Percentiles rank a stretch among this genome's conserved stretches.
Conservation (phyloP, 2,888 invertebrate species). For the Seladonia tumulorum region DNA sequence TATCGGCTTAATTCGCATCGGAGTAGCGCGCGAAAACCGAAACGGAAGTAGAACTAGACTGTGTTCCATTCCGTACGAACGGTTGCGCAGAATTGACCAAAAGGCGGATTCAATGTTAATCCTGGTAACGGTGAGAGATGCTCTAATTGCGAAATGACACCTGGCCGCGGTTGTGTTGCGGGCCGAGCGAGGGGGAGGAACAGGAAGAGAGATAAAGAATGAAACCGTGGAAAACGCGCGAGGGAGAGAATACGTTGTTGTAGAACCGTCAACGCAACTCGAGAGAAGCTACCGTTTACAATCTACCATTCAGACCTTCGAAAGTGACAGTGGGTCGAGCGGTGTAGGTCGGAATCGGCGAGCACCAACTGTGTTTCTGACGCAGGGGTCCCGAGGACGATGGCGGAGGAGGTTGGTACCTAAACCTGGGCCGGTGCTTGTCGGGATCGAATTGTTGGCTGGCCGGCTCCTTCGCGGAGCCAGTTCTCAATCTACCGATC, state of each 20-base stretch:
- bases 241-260: not conserved
- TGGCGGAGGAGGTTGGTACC: slow-evolving; percentile 90
- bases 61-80: not conserved
- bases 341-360: slow-evolving; percentile 85
- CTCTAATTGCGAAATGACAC: not conserved
- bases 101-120: not conserved
- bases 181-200: not conserved
- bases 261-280: not conserved
- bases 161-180: not conserved
- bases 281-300: not conserved
- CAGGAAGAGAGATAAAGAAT: no score
- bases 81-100: not conserved
- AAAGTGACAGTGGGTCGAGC: slow-evolving; percentile 89
- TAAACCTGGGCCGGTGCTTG: slow-evolving; percentile 90
- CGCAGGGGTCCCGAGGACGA: slow-evolving; percentile 85
- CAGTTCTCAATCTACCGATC: not conserved
- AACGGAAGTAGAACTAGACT: not conserved
- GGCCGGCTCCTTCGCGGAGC: slow-evolving; percentile 45
- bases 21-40: not conserved
- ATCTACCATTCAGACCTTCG: slow-evolving; percentile 86
- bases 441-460: slow-evolving; percentile 90
- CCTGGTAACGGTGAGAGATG: not conserved
- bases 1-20: not conserved
- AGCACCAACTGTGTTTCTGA: slow-evolving; percentile 85
- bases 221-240: not conserved